Evolutionary conservation across 1,140 invertebrate species (phyloP).

Genomic region (Sipha flava): DNA sequence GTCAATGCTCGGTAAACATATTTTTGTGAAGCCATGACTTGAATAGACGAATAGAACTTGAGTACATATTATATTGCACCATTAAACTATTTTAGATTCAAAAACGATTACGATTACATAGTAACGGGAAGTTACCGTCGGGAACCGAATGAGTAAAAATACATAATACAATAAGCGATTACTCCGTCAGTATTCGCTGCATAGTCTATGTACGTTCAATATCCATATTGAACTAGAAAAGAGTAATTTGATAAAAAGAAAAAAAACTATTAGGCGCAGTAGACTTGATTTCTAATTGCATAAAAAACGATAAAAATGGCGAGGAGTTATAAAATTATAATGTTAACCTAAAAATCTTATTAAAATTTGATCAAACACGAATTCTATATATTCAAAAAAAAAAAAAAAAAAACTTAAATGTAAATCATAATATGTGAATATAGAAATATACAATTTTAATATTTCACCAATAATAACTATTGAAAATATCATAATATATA

Average conservation of each 20-base stretch:
- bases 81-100: constrained; percentile 1
- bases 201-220: not conserved
- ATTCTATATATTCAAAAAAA: no score
- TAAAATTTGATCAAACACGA: not conserved
- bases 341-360: not conserved
- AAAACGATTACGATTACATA: not conserved
- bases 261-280: not conserved
- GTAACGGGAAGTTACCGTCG: not conserved
- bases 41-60: not conserved
- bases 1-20: not conserved
- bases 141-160: not conserved
- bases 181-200: no score
- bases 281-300: not conserved
- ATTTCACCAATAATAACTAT: no score
- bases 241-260: not conserved
- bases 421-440: not conserved
- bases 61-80: not conserved
- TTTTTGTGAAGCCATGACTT: not conserved
- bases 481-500: no score
- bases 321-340: not conserved
- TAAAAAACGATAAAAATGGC: not conserved
- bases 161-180: not conserved
- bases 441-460: no score
- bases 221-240: not conserved
- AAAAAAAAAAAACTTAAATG: no score